Evolutionary conservation across 2,113 vertebrate species (phyloP).

Genomic region (Orthonyx spaldingii): DNA sequence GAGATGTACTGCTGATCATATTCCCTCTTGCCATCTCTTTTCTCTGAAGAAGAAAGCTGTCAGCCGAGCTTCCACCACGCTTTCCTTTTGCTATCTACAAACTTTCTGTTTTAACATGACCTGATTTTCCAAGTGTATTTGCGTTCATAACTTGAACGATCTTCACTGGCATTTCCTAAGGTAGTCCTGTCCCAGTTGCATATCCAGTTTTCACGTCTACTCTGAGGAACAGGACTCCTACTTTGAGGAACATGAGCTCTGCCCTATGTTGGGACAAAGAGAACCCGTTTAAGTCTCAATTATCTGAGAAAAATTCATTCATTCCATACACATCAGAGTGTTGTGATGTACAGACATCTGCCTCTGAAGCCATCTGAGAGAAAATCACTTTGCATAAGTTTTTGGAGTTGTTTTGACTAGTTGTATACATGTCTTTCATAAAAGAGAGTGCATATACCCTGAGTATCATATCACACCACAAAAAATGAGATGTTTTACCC

Average conservation of each 20-base stretch:
- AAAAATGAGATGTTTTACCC: background rate
- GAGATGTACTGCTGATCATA: background rate
- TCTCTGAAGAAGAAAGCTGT: background rate
- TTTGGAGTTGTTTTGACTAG: background rate
- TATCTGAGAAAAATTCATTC: background rate
- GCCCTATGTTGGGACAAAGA: background rate
- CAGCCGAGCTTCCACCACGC: background rate
- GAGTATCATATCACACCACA: background rate
- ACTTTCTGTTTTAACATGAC: background rate
- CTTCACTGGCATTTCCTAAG: background rate
- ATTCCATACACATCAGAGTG: background rate
- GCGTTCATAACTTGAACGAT: background rate
- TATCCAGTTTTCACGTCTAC: background rate
- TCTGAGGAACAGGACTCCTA: background rate
- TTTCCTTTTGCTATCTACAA: background rate
- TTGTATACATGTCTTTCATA: background rate
- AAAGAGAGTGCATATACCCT: background rate
- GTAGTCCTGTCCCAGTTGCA: background rate
- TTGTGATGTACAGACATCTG: background rate
- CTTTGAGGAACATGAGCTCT: background rate
- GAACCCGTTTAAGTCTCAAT: background rate
- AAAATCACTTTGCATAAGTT: background rate
- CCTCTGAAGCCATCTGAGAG: background rate
- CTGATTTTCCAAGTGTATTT: background rate
- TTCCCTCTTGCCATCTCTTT: background rate